Conservation (phyloP, 1,140 invertebrate genomes). For the Mylabris phalerata region DNA sequence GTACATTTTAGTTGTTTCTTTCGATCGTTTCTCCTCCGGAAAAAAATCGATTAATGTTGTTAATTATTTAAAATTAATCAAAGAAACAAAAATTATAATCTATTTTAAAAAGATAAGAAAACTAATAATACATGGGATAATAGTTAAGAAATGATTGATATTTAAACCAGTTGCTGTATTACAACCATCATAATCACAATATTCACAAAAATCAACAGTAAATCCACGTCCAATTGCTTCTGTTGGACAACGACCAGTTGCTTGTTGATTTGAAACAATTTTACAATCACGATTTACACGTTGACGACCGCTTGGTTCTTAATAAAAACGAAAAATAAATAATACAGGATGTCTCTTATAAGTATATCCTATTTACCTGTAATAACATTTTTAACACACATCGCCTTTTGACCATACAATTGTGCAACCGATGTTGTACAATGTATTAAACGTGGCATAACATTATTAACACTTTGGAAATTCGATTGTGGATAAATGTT, state of each 20-base stretch:
- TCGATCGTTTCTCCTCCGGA: too few species aligned
- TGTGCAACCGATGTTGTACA: background rate
- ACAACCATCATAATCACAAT: slow-evolving; percentile 38
- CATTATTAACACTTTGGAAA: slow-evolving; percentile 6
- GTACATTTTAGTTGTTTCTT: too few species aligned
- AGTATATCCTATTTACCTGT: slow-evolving; percentile 12
- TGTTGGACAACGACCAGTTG: slow-evolving; percentile 44
- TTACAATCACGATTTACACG: slow-evolving; percentile 43
- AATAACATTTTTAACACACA: slow-evolving; percentile 25
- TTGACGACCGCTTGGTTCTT: slow-evolving; percentile 8
- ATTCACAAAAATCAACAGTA: slow-evolving; percentile 47
- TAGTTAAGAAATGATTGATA: slow-evolving; percentile 19
- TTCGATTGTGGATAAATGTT: slow-evolving; percentile 1
- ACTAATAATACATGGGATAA: background rate
- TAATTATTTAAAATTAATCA: too few species aligned
- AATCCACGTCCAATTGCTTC: slow-evolving; percentile 36
- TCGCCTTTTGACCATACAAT: slow-evolving; percentile 19
- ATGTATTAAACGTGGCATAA: slow-evolving; percentile 1
- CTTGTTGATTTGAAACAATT: slow-evolving; percentile 48
- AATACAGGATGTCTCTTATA: background rate
- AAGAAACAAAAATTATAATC: background rate
- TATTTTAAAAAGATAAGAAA: background rate
- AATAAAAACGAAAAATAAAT: background rate
- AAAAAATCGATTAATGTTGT: too few species aligned
- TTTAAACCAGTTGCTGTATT: slow-evolving; percentile 28